These are phyloP conservation scores for Bos javanicus DNA, from an alignment of 2,113 vertebrate species.

Conservation along the genomic window DNA sequence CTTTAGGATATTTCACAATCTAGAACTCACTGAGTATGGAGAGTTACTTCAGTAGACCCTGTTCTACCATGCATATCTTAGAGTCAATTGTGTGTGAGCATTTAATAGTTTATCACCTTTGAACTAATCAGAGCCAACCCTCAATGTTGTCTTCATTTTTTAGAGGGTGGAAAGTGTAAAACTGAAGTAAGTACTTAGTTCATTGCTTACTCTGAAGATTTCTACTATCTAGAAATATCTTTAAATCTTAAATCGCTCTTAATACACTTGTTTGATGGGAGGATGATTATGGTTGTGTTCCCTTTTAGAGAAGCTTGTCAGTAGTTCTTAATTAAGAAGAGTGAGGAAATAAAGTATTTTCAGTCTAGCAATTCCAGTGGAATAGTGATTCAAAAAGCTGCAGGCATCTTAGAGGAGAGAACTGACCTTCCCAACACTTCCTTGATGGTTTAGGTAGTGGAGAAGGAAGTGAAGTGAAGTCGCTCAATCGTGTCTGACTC, in stretches of 20 bases:
- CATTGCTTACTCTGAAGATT: background rate
- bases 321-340: background rate
- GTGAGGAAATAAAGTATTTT: background rate
- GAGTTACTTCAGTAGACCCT: background rate
- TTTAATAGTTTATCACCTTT: slow-evolving; percentile 11
- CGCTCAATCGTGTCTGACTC: too few species aligned
- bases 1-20: background rate
- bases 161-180: slow-evolving; percentile 17
- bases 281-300: background rate
- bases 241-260: slow-evolving; percentile 44
- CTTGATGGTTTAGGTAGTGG: background rate
- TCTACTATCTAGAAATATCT: slow-evolving; percentile 26
- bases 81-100: background rate
- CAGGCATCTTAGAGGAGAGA: background rate
- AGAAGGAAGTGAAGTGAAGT: background rate
- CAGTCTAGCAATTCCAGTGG: background rate
- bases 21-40: background rate
- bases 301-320: slow-evolving; percentile 27
- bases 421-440: slow-evolving; percentile 1
- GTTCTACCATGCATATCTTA: background rate
- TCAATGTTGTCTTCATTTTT: slow-evolving; percentile 32
- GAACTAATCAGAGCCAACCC: background rate
- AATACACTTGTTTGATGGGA: slow-evolving; percentile 1
- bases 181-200: slow-evolving; percentile 19
- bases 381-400: background rate